Conservation (phyloP, 2,113 vertebrate species). For the Ia io region DNA sequence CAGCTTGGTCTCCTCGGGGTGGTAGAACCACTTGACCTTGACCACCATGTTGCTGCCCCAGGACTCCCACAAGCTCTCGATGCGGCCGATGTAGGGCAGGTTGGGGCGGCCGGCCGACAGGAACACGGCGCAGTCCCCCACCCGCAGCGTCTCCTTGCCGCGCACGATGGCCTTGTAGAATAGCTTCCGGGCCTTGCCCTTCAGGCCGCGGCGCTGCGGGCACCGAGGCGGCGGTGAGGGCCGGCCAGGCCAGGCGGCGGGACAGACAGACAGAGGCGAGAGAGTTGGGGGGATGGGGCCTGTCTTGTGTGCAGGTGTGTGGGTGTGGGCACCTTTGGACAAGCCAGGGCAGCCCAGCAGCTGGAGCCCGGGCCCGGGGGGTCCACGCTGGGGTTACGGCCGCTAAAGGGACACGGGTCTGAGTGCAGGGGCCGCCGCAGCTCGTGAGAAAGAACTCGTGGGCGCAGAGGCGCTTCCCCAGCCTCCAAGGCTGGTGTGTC, state of each 20-base stretch:
- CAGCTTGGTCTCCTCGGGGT: conserved; percentile 96
- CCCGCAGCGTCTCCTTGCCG: conserved; percentile 92
- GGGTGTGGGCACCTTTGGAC: fast-evolving
- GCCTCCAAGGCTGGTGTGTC: too few species aligned
- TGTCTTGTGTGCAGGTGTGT: fast-evolving
- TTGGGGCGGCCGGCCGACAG: conserved; percentile 94
- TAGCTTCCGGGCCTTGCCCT: conserved; percentile 96
- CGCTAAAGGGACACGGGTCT: too few species aligned
- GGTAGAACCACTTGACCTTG: conserved; percentile 99
- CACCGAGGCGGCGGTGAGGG: neutral
- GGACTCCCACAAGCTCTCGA: conserved; percentile 98
- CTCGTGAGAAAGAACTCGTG: too few species aligned
- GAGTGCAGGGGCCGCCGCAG: neutral
- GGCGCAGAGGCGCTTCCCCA: too few species aligned
- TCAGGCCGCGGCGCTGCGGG: conserved; percentile 93
- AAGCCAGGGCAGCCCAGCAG: neutral
- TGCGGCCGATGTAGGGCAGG: conserved; percentile 96
- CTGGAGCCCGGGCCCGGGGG: too few species aligned
- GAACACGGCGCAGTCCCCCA: conserved; percentile 98
- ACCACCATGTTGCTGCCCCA: conserved; percentile 99
- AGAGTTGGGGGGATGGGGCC: neutral
- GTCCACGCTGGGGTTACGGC: fast-evolving
- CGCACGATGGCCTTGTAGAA: conserved; percentile 98
- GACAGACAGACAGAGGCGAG: too few species aligned
- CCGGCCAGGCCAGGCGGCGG: neutral